Evolutionary conservation across 2,113 vertebrate genomes (phyloP), one percentile per base, ranked within the genome.

Genomic region (Sorex araneus): DNA sequence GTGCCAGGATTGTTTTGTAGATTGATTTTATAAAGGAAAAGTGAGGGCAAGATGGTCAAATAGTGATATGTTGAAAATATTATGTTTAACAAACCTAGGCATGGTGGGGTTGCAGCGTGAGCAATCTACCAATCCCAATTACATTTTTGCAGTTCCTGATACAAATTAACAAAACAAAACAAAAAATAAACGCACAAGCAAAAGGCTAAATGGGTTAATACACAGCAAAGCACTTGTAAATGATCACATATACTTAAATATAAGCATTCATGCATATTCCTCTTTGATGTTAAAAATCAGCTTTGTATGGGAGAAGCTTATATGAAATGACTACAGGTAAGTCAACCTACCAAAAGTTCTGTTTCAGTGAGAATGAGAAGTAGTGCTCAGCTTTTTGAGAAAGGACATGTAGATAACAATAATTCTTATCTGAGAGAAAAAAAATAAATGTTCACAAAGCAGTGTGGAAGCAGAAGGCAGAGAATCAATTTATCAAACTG

Each of bases 181-280:
- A n/a, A 73, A 25, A 73, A 92, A 19, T 6, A 75, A 40, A 23
- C 5, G 21, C 3, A 12, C 19, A 79, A 71, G 19, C 11, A 67
- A 47, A 84, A 94, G 57, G 45, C n/a, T 19, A 95, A 94, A 87
- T 91, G 57, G 89, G 91, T 25, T 9, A 30, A 3, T 12, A 13
- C 30, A 25, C 18, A 27, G n/a, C 47, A 81, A 50, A 23, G 64
- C 50, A 71, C 32, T 88, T 84, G 32, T 86, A 89, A 92, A 90
- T 76, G 54, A 63, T 32, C 32, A 30, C 71, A 8, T 57, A 47
- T 23, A 87, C 25, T 67, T 12, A 83, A 32, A 63, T 16, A 9
- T 11, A 25, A 30, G 13, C 16, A 67, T 50, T 76, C 21, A 21
- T 57, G 71, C 77, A n/a, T 45, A 9, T 54, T 71, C 36, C 19